Conservation (phyloP, 2,888 invertebrate genomes). For the Iphiclides podalirius region DNA sequence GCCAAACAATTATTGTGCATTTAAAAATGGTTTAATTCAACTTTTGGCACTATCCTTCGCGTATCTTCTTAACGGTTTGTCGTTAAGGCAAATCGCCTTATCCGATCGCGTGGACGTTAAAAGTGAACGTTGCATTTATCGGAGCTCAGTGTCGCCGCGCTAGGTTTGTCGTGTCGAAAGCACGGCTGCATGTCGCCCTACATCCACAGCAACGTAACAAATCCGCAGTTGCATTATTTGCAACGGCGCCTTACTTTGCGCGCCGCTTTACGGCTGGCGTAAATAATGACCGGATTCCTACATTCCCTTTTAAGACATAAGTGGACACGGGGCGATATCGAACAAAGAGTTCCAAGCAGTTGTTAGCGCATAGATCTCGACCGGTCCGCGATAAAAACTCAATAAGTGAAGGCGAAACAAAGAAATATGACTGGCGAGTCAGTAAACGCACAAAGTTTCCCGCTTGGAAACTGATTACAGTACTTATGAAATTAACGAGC, state of each 20-base stretch:
- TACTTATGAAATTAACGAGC: no score
- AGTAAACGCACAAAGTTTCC: conserved; percentile 2
- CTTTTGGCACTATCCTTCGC: no score
- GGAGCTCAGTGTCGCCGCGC: conserved; percentile 29
- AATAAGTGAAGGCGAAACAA: conserved; percentile 5
- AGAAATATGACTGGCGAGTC: conserved; percentile 12
- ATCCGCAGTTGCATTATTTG: conserved; percentile 34
- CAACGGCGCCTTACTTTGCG: conserved; percentile 15
- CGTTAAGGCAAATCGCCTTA: no score
- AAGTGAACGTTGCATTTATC: conserved; percentile 28
- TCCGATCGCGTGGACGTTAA: no score
- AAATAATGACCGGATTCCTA: conserved; percentile 21
- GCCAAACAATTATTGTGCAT: no score
- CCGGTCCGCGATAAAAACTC: no score
- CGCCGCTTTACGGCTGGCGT: conserved; percentile 19
- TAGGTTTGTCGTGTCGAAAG: conserved; percentile 36
- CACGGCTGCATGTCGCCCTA: conserved; percentile 29
- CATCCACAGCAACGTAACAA: conserved; percentile 39
- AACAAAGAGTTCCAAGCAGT: conserved; percentile 1
- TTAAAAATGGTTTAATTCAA: no score
- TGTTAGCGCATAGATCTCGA: background rate
- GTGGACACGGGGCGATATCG: no score
- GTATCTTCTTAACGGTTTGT: no score
- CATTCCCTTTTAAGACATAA: conserved; percentile 16
- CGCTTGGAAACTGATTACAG: conserved; percentile 11